phyloP scores from a whole-genome alignment of 2,797 vertebrate species.

The Cottoperca gobio region DNA sequence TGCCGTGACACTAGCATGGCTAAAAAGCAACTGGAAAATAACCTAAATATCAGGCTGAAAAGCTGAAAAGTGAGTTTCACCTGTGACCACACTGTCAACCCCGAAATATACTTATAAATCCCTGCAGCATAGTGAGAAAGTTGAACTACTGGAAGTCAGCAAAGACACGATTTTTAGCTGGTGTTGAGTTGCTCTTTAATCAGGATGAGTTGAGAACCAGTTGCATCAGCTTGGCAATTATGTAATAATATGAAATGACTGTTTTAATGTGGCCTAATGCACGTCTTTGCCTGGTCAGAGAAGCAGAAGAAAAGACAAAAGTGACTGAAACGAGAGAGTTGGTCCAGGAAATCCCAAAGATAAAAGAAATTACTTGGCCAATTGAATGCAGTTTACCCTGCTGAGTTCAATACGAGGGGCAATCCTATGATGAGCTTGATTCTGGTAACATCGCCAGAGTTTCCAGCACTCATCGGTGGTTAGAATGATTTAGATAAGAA shows the following conservation, averaged over 20 bases:
- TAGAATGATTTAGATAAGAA: neutral
- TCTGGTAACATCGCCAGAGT: neutral
- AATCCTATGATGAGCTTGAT: neutral
- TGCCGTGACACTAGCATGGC: neutral
- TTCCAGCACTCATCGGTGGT: neutral
- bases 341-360: neutral
- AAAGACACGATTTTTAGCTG: neutral
- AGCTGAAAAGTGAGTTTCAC: neutral
- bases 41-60: neutral
- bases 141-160: neutral
- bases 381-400: neutral
- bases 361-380: neutral
- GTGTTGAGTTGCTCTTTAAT: conserved; percentile 4
- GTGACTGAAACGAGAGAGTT: neutral
- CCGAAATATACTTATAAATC: neutral
- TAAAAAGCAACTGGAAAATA: neutral
- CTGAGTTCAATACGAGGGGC: neutral
- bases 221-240: conserved; percentile 7
- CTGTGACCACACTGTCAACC: neutral
- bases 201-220: neutral
- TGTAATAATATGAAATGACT: neutral
- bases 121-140: neutral
- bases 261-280: neutral
- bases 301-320: neutral
- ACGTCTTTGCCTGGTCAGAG: neutral